phyloP scores from a whole-genome alignment of 2,113 vertebrate species.

The Mastomys coucha region DNA sequence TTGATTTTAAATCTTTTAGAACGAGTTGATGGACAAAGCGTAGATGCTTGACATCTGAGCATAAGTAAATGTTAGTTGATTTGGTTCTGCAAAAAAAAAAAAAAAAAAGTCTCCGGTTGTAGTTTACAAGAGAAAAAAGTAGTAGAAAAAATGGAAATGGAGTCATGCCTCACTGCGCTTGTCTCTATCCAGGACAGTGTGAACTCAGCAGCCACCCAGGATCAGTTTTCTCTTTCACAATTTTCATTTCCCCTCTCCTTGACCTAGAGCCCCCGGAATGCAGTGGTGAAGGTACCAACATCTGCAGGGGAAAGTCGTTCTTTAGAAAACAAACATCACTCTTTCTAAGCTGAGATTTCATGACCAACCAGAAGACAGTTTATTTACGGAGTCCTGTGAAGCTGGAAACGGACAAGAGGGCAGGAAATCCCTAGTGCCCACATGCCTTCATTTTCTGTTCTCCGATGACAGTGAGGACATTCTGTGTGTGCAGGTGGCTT shows the following conservation, averaged over 20 bases:
- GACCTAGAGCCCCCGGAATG: not conserved
- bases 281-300: not conserved
- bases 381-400: not conserved
- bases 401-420: not conserved
- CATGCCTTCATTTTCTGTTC: constrained; percentile 22
- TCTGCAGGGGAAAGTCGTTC: not conserved
- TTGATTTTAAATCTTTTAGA: constrained; percentile 2
- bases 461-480: constrained; percentile 21
- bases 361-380: not conserved
- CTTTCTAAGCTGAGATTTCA: constrained; percentile 42
- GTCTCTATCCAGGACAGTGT: not conserved
- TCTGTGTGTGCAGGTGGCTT: constrained; percentile 71
- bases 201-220: not conserved
- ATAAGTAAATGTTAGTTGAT: not conserved
- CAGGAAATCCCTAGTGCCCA: constrained; percentile 62
- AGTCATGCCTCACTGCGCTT: not conserved
- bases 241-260: constrained; percentile 23
- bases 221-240: not conserved
- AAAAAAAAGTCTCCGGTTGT: not conserved
- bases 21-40: not conserved
- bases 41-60: not conserved
- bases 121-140: not conserved
- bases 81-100: constrained; percentile 11
- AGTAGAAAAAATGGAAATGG: constrained; percentile 10
- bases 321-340: constrained; percentile 56